phyloP scores from a whole-genome alignment of 2,888 invertebrate species.

The Hoplodrina blanda region DNA sequence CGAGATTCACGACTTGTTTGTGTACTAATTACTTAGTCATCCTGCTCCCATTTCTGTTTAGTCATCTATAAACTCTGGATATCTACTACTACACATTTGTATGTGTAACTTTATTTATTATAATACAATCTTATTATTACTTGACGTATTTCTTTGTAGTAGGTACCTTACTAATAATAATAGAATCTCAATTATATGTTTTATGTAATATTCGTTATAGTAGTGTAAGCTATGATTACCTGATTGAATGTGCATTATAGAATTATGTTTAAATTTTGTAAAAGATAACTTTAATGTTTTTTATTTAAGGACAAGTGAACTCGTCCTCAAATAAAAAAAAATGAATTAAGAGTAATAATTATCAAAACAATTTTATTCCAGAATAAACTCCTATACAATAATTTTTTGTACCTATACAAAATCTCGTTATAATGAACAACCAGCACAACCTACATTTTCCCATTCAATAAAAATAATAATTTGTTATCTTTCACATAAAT shows the following conservation, averaged over 20 bases:
- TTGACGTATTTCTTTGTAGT: no score
- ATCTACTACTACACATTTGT: no score
- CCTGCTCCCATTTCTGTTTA: slow-evolving; percentile 11
- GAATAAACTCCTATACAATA: neutral
- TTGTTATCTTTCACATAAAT: slow-evolving; percentile 74
- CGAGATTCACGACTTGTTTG: slow-evolving; percentile 32
- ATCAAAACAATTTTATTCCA: neutral
- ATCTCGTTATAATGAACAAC: slow-evolving; percentile 55
- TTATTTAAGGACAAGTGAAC: no score
- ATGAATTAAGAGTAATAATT: neutral
- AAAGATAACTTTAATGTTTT: no score
- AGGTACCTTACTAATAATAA: no score
- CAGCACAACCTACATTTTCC: slow-evolving; percentile 60
- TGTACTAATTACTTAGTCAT: slow-evolving; percentile 50
- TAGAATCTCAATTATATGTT: no score
- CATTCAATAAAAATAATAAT: slow-evolving; percentile 67
- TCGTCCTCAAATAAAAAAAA: slow-evolving; percentile 10
- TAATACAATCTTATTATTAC: no score
- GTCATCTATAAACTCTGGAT: neutral
- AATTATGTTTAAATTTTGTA: no score
- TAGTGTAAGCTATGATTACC: no score
- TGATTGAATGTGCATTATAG: no score
- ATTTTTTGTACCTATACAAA: slow-evolving; percentile 1
- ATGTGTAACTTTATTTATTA: no score
- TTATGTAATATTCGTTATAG: no score